Evolutionary conservation across 2,888 invertebrate species (phyloP), one percentile per base, ranked within the genome.

Genomic region (Mythimna vitellina): DNA sequence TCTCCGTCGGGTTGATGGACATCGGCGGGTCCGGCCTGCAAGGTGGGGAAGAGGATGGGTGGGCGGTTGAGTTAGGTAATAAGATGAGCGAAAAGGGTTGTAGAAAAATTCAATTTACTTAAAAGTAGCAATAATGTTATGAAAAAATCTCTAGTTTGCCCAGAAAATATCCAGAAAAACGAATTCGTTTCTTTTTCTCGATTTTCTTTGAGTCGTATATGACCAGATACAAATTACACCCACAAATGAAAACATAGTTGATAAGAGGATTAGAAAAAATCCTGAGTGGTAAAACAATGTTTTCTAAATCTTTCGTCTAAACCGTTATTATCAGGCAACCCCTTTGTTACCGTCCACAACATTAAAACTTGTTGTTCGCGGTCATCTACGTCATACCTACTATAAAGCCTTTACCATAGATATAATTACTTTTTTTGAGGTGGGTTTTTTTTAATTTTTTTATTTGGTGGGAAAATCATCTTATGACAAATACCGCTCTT

Each of bases 1-100:
- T 97, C 89, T 97, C 97, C 17, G 97, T 96, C 1, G 96, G 96
- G 80, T 93, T 95, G 76, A 96, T 95, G 56, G 96, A 95, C 63
- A 96, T 81, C 32, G 96, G 96, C 29, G 96, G 96, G 72, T 96
- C 96, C 32, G 96, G 96, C 81, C 96, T 96, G 93, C 17, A 84
- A 85, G 49, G 72, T 10, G 49, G 58, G 58, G 64, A 88, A 88
- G 17, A 66, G 89, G 73, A 78, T 73, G 60, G 67, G 65, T 68
- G 66, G 61, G 51, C 14, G 20, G 20, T 25, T 20, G 1, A 51
- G 29, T n/a, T 7, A 35, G n/a, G 17, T 12, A 6, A 35, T n/a
- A 22, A 14, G 1, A 46, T 46, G 42, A 46, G 42, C 14, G 42
- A 5, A 14, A 46, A 14, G 5, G 42, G 42, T 17, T 46, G 14